phyloP scores from a whole-genome alignment of 2,888 invertebrate species.

The Autographa pulchrina region DNA sequence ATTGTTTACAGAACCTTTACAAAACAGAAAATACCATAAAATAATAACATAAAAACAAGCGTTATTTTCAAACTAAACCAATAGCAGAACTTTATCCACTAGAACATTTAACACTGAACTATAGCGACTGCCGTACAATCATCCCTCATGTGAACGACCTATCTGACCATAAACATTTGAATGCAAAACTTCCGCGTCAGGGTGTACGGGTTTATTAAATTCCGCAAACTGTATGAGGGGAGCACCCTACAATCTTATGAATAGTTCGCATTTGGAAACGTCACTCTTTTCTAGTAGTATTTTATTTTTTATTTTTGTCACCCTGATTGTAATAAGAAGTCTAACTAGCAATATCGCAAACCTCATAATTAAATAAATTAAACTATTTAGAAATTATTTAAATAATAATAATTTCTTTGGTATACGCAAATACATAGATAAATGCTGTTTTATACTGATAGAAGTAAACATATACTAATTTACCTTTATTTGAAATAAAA shows the following conservation, averaged over 20 bases:
- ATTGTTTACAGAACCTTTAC: too few species aligned
- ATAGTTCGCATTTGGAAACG: constrained; percentile 36
- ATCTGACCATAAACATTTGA: constrained; percentile 38
- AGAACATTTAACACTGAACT: background rate
- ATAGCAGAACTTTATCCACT: background rate
- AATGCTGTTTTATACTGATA: too few species aligned
- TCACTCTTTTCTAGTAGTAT: background rate
- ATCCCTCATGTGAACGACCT: constrained; percentile 40
- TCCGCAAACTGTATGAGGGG: constrained; percentile 25
- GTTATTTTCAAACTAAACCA: background rate
- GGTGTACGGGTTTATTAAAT: constrained; percentile 50
- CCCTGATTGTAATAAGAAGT: too few species aligned
- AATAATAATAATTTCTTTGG: too few species aligned
- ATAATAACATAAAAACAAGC: background rate
- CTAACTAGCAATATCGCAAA: too few species aligned
- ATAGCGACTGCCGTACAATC: constrained; percentile 16
- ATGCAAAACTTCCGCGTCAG: constrained; percentile 34
- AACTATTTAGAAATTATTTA: too few species aligned
- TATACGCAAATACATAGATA: too few species aligned
- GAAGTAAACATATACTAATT: too few species aligned
- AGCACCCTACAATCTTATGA: constrained; percentile 7
- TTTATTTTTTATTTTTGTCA: background rate
- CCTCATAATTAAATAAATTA: too few species aligned
- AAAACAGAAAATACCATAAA: background rate
- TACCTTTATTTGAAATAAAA: too few species aligned